phyloP scores from a whole-genome alignment of 2,888 invertebrate species.

The Parapristionchus giblindavisi region DNA sequence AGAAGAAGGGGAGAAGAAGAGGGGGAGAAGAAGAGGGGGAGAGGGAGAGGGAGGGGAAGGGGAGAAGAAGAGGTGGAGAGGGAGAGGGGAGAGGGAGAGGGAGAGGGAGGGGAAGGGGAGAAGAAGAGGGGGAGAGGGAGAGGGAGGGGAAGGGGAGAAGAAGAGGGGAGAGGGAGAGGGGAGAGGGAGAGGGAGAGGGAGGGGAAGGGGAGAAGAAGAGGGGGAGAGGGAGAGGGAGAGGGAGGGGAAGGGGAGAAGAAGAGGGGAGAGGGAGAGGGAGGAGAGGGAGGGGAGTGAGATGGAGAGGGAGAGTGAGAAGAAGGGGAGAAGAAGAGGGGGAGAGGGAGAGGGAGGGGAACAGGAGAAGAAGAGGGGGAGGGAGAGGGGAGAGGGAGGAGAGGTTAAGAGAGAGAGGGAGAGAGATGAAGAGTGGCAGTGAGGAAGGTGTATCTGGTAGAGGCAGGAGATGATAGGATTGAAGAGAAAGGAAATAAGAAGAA shows the following conservation, averaged over 20 bases:
- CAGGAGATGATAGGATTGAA: too few relatives aligned
- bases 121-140: neutral
- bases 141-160: conserved; percentile 7
- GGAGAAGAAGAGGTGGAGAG: neutral
- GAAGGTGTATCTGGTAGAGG: too few relatives aligned
- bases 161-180: conserved; percentile 2
- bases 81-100: neutral
- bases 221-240: conserved; percentile 1
- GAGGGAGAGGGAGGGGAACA: neutral
- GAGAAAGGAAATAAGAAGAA: too few relatives aligned
- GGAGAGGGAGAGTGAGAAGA: conserved; percentile 9
- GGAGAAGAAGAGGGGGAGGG: neutral
- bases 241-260: conserved; percentile 15
- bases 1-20: neutral
- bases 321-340: neutral
- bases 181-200: neutral
- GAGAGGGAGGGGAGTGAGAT: neutral
- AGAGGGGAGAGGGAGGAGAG: neutral
- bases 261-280: conserved; percentile 12
- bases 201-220: neutral
- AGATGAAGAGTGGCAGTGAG: neutral
- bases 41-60: neutral
- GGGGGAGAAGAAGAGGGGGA: neutral
- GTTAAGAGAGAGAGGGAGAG: neutral
- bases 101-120: neutral